Percentiles rank a stretch among this genome's conserved stretches.
phyloP scores from a whole-genome alignment of 2,888 invertebrate species.

The Hyposoter dolosus region DNA sequence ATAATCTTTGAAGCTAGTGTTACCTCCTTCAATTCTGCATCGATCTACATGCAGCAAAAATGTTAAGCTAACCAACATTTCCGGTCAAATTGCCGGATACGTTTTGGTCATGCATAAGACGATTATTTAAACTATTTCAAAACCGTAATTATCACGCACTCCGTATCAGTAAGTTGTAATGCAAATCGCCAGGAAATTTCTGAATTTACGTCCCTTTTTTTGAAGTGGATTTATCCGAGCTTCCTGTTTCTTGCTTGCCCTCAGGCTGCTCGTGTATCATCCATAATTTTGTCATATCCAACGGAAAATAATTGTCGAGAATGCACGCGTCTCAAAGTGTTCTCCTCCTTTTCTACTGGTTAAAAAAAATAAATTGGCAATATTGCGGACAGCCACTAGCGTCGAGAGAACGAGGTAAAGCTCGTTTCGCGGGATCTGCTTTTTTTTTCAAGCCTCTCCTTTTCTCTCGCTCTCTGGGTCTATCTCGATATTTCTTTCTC shows the following conservation, averaged over 20 bases:
- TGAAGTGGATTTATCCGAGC: neutral
- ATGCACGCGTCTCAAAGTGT: conserved; percentile 52
- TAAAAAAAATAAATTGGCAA: conserved; percentile 63
- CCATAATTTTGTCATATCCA: conserved; percentile 18
- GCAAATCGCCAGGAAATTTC: neutral
- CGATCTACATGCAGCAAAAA: too few relatives aligned
- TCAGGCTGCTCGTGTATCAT: conserved; percentile 4
- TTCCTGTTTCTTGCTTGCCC: neutral
- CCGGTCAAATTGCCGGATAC: too few relatives aligned
- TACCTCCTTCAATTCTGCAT: too few relatives aligned
- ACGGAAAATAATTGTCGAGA: conserved; percentile 20
- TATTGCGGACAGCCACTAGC: conserved; percentile 52
- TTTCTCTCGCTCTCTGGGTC: conserved; percentile 16
- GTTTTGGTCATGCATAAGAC: too few relatives aligned
- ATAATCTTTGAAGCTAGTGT: too few relatives aligned
- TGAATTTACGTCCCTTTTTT: neutral
- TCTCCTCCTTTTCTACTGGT: neutral
- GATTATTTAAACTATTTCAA: too few relatives aligned
- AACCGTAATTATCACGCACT: too few relatives aligned
- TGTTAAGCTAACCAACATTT: too few relatives aligned
- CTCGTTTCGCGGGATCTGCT: conserved; percentile 57
- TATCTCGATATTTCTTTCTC: conserved; percentile 35
- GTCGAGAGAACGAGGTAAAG: conserved; percentile 42
- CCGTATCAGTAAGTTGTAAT: too few relatives aligned
- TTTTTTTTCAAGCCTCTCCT: conserved; percentile 3